Evolutionary conservation across 2,797 vertebrate species (phyloP).

Genomic region (Tenualosa ilisha): DNA sequence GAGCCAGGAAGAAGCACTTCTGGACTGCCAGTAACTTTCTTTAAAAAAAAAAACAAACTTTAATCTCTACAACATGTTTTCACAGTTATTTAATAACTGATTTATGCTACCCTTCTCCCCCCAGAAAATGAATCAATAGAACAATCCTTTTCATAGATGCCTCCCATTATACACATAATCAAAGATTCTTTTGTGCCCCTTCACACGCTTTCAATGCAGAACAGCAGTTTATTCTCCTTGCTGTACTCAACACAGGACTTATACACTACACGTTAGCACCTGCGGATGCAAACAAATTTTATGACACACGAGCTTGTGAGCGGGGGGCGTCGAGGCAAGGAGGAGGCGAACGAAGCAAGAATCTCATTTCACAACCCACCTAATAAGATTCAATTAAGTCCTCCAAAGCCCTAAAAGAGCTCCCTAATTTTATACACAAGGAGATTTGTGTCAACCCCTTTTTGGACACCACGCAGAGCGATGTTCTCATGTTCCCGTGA

Average conservation of each 20-base stretch:
- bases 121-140: not conserved
- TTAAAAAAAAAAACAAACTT: not conserved
- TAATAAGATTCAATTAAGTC: constrained; percentile 62
- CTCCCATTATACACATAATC: not conserved
- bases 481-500: constrained; percentile 46
- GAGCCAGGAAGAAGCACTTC: constrained; percentile 13
- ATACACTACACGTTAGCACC: not conserved
- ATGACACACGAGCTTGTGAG: not conserved
- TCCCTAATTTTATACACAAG: constrained; percentile 46
- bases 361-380: constrained; percentile 58
- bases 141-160: not conserved
- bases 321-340: not conserved
- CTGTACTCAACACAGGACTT: not conserved
- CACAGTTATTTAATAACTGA: constrained; percentile 20
- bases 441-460: constrained; percentile 47
- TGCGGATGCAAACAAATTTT: not conserved
- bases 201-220: not conserved
- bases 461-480: constrained; percentile 6
- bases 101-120: not conserved
- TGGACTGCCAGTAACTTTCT: not conserved
- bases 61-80: constrained; percentile 2
- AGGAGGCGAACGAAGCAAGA: constrained; percentile 28
- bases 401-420: constrained; percentile 37
- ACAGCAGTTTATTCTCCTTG: not conserved
- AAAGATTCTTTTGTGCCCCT: not conserved